These are phyloP conservation scores for Platichthys stellatus DNA, from an alignment of 2,113 vertebrate species.

Conservation along the genomic window DNA sequence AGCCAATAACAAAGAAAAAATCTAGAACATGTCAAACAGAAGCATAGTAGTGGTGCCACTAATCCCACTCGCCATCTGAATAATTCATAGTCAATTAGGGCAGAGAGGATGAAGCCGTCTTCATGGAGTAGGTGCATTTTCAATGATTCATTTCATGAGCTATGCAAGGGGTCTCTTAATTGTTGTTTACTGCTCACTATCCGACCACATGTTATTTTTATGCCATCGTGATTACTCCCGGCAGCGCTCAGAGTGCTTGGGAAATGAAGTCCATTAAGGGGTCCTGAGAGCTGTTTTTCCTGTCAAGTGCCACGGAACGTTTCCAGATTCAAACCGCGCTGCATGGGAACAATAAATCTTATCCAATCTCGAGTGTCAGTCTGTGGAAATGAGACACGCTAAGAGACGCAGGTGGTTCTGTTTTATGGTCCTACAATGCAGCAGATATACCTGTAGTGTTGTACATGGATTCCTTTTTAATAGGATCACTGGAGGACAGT, in stretches of 20 bases:
- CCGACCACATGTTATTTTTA: constrained; percentile 74
- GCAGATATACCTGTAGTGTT: constrained; percentile 29
- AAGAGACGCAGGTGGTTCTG: constrained; percentile 31
- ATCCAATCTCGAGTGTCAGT: constrained; percentile 26
- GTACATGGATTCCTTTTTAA: constrained; percentile 29
- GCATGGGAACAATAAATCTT: constrained; percentile 40
- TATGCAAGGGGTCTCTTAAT: constrained; percentile 72
- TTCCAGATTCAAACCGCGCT: constrained; percentile 45
- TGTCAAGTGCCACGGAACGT: constrained; percentile 43
- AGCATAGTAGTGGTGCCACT: constrained; percentile 31
- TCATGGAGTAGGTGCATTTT: constrained; percentile 69
- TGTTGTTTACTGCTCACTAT: constrained; percentile 75
- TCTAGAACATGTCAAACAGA: constrained; percentile 48
- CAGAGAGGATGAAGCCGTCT: constrained; percentile 65
- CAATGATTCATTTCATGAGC: constrained; percentile 74
- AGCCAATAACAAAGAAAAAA: constrained; percentile 31
- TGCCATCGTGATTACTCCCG: constrained; percentile 65
- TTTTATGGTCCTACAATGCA: constrained; percentile 29
- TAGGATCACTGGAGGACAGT: constrained; percentile 3
- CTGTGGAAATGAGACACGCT: constrained; percentile 17
- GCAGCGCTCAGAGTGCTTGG: constrained; percentile 60
- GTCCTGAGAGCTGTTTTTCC: constrained; percentile 61
- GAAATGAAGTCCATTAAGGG: constrained; percentile 70
- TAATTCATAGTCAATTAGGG: constrained; percentile 80
- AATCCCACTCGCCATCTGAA: constrained; percentile 61